phyloP scores from a whole-genome alignment of 2,888 invertebrate genomes.

The Andricus quercusramuli region DNA sequence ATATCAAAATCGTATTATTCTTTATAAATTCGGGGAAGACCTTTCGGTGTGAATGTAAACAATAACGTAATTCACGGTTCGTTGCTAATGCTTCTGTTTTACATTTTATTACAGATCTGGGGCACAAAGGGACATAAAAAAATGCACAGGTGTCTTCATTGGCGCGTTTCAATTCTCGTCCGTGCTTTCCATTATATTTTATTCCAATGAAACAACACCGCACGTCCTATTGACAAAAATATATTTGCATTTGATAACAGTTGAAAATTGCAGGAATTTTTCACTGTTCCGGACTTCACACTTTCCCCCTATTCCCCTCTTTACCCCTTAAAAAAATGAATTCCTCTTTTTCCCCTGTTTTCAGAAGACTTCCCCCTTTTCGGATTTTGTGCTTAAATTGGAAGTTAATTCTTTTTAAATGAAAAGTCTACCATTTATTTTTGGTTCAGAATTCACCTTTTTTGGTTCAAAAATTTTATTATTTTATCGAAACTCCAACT shows the following conservation, averaged over 20 bases:
- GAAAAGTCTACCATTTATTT: too few species aligned
- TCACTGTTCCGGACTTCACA: neutral
- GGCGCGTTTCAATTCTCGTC: neutral
- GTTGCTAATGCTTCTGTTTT: conserved; percentile 22
- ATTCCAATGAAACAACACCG: neutral
- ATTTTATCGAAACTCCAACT: too few species aligned
- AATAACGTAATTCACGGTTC: conserved; percentile 24
- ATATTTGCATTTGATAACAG: neutral
- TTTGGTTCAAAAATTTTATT: too few species aligned
- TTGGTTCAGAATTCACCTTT: too few species aligned
- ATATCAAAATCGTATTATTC: neutral
- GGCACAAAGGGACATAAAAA: neutral
- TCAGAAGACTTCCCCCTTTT: too few species aligned
- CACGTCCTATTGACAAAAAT: conserved; percentile 6
- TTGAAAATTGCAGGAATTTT: neutral
- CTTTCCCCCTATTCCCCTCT: too few species aligned
- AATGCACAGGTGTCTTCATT: conserved; percentile 6
- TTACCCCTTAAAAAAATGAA: too few species aligned
- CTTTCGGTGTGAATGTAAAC: conserved; percentile 17
- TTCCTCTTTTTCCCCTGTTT: too few species aligned
- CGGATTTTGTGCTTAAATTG: too few species aligned
- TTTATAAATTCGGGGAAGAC: neutral
- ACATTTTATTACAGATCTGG: conserved; percentile 17
- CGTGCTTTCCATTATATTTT: neutral
- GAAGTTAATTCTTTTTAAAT: too few species aligned